phyloP scores from a whole-genome alignment of 2,888 invertebrate genomes.

The Trichacis sp. region DNA sequence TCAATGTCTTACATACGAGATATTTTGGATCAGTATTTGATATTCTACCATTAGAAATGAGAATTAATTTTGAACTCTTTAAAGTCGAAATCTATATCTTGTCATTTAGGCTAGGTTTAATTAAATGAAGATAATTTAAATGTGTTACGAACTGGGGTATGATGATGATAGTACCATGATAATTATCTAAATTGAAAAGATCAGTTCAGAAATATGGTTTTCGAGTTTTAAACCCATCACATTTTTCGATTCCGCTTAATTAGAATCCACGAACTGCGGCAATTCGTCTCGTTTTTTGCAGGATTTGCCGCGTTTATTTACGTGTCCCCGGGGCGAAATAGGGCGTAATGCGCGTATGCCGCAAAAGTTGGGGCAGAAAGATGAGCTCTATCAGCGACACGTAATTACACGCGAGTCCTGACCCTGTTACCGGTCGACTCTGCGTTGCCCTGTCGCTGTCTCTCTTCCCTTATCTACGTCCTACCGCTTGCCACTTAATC shows the following conservation, averaged over 20 bases:
- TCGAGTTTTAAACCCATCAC: slow-evolving; percentile 5
- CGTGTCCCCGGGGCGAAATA: slow-evolving; percentile 14
- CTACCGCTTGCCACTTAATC: slow-evolving; percentile 53
- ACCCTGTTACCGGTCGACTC: slow-evolving; percentile 17
- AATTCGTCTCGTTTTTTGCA: slow-evolving; percentile 30
- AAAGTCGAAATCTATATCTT: too few species aligned
- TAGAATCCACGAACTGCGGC: slow-evolving; percentile 35
- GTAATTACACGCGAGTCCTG: slow-evolving; percentile 50
- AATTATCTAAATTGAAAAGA: too few species aligned
- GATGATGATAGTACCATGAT: too few species aligned
- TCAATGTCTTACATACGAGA: too few species aligned
- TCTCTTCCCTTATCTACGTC: slow-evolving; percentile 6
- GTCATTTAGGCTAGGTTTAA: too few species aligned
- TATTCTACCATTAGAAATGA: too few species aligned
- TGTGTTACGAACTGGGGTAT: too few species aligned
- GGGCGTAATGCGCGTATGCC: slow-evolving; percentile 22
- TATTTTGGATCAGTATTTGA: too few species aligned
- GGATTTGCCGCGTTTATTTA: slow-evolving; percentile 46
- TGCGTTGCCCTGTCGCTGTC: slow-evolving; percentile 20
- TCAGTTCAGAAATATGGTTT: too few species aligned
- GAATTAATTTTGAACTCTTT: too few species aligned
- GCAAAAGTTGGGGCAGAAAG: slow-evolving; percentile 15
- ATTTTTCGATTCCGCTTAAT: slow-evolving; percentile 21
- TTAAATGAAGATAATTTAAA: too few species aligned
- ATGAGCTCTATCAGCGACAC: slow-evolving; percentile 47